Percentiles rank a stretch among this genome's conserved stretches.
These are phyloP conservation scores for Aurelia coerulea DNA, from an alignment of 30 jellyfish, hydroid and myxozoan genomes.

Conservation along the genomic window DNA sequence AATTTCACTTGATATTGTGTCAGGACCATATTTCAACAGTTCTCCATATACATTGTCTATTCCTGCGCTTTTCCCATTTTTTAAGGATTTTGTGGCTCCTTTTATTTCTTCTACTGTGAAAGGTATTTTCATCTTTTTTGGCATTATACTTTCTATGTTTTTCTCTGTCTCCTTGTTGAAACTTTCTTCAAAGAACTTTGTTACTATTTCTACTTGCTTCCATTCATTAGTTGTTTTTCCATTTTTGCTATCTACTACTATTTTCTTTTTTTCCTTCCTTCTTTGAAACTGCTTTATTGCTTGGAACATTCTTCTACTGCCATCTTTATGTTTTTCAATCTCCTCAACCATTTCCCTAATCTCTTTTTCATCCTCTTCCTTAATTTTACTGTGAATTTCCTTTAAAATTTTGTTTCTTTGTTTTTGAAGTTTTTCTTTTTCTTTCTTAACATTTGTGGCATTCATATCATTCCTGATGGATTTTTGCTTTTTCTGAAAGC, in stretches of 20 bases:
- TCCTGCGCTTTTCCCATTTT: too few relatives aligned
- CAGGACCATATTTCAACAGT: too few relatives aligned
- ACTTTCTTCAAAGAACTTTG: too few relatives aligned
- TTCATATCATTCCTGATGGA: slow-evolving; percentile 12
- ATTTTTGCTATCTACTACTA: slow-evolving; percentile 9
- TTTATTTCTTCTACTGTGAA: too few relatives aligned
- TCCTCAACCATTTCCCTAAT: slow-evolving; percentile 20
- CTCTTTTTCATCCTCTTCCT: slow-evolving; percentile 26
- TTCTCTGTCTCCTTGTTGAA: too few relatives aligned
- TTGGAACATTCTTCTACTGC: slow-evolving; percentile 1
- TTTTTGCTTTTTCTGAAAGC: slow-evolving; percentile 26
- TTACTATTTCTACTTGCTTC: slow-evolving; percentile 2
- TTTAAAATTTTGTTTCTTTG: slow-evolving; percentile 19
- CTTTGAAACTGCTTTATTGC: slow-evolving; percentile 31
- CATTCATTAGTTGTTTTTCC: slow-evolving; percentile 28
- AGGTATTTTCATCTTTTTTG: too few relatives aligned
- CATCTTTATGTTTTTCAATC: neutral
- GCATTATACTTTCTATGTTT: too few relatives aligned
- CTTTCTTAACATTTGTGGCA: slow-evolving; percentile 7
- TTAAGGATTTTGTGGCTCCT: too few relatives aligned
- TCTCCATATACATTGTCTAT: too few relatives aligned
- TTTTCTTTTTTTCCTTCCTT: slow-evolving; percentile 6
- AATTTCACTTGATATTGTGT: too few relatives aligned
- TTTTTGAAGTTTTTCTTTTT: neutral
- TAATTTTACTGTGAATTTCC: slow-evolving; percentile 17